These are phyloP conservation scores for Clusia tigrina DNA, from an alignment of 2,888 invertebrate species.

Conservation along the genomic window DNA sequence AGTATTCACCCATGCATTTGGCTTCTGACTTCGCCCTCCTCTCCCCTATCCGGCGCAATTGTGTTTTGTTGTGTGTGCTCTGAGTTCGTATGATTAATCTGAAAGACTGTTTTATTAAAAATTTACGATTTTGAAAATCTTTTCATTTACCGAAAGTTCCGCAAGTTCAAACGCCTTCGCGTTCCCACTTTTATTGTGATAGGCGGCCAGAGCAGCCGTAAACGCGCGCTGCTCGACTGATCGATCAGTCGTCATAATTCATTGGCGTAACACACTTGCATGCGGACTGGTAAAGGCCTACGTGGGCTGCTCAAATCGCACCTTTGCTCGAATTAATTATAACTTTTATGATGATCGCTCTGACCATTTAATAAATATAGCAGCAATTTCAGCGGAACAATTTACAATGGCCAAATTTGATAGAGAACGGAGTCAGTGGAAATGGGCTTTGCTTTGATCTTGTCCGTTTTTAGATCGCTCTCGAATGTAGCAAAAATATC, in stretches of 20 bases:
- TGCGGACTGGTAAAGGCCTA: not conserved
- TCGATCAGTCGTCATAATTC: slow-evolving; percentile 14
- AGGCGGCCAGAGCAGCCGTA: too few species aligned
- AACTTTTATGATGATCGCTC: slow-evolving; percentile 41
- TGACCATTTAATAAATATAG: slow-evolving; percentile 39
- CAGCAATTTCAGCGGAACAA: not conserved
- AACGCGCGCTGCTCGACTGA: slow-evolving; percentile 12
- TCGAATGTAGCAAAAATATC: too few species aligned
- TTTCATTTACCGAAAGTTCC: too few species aligned
- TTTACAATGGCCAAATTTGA: slow-evolving; percentile 30
- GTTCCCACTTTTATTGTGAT: not conserved
- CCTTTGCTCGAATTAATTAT: slow-evolving; percentile 28
- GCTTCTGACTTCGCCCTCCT: too few species aligned
- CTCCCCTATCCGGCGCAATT: too few species aligned
- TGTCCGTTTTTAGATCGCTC: too few species aligned
- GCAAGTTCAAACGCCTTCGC: slow-evolving; percentile 6
- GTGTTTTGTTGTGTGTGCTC: too few species aligned
- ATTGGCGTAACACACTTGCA: not conserved
- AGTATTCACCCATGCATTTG: too few species aligned
- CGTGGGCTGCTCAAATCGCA: slow-evolving; percentile 8
- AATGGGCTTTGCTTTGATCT: too few species aligned
- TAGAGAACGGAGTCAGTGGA: slow-evolving; percentile 34
- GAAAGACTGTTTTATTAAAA: slow-evolving; percentile 13
- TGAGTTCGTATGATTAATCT: too few species aligned
- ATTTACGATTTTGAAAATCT: slow-evolving; percentile 19